phyloP scores from a whole-genome alignment of 2,113 vertebrate genomes.

The Rhizomys pruinosus region DNA sequence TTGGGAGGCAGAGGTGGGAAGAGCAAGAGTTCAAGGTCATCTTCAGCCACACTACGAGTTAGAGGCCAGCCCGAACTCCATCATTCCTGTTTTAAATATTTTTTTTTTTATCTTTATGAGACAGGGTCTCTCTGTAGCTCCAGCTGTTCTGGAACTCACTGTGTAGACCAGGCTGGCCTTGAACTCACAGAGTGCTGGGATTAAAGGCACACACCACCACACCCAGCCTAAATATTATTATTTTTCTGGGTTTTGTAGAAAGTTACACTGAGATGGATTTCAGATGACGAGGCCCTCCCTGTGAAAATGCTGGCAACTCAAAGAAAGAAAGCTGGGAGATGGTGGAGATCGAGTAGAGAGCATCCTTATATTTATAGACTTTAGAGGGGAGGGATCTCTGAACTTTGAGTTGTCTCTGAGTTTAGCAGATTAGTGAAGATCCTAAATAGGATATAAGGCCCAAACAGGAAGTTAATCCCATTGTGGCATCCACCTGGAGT shows the following conservation, averaged over 20 bases:
- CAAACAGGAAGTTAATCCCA: not conserved
- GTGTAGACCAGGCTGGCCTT: no score
- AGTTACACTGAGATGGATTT: not conserved
- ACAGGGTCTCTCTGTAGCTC: no score
- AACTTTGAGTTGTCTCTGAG: not conserved
- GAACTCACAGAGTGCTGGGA: no score
- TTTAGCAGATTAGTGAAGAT: not conserved
- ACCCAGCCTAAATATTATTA: no score
- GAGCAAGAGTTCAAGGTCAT: not conserved
- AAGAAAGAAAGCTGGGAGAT: not conserved
- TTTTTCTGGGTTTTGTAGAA: not conserved
- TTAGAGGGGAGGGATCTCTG: not conserved
- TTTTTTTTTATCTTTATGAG: no score
- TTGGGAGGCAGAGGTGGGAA: no score
- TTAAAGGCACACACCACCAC: no score
- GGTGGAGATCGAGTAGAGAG: no score
- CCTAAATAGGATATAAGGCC: not conserved
- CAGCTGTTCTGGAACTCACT: no score
- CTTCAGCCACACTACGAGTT: not conserved
- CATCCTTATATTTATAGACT: not conserved
- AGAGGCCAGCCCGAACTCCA: not conserved
- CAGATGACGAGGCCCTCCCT: not conserved
- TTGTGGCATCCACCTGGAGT: no score
- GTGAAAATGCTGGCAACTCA: not conserved
- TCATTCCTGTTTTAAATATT: no score